These are phyloP conservation scores for Zygogramma bicolorata DNA, from an alignment of 2,888 invertebrate genomes.

Conservation along the genomic window DNA sequence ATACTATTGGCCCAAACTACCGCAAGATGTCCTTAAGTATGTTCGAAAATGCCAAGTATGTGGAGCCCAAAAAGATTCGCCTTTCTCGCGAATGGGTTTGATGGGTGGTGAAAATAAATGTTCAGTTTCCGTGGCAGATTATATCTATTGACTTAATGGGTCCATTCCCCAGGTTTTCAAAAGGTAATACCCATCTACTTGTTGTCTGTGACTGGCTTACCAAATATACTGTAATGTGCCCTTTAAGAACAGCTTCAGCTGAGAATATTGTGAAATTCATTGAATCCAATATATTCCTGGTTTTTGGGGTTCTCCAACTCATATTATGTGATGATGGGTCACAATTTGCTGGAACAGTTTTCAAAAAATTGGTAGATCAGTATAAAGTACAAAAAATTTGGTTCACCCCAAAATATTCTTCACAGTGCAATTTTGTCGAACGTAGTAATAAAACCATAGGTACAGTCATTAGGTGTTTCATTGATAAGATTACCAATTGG, in stretches of 20 bases:
- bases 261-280: constrained; percentile 13
- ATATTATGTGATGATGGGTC: constrained; percentile 40
- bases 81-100: constrained; percentile 30
- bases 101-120: constrained; percentile 41
- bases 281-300: constrained; percentile 30
- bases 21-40: constrained; percentile 38
- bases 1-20: constrained; percentile 44
- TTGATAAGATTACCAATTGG: constrained; percentile 42
- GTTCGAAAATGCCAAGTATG: constrained; percentile 40
- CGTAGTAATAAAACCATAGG: constrained; percentile 52
- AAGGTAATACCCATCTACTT: constrained; percentile 28
- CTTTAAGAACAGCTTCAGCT: constrained; percentile 26
- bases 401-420: constrained; percentile 47
- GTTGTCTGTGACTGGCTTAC: constrained; percentile 31
- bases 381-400: constrained; percentile 21
- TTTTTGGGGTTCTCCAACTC: constrained; percentile 32
- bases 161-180: constrained; percentile 36
- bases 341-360: constrained; percentile 17
- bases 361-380: constrained; percentile 20
- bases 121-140: constrained; percentile 24
- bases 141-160: constrained; percentile 27
- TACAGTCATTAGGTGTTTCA: constrained; percentile 50
- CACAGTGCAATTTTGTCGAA: constrained; percentile 55
- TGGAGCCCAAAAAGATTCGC: constrained; percentile 39
- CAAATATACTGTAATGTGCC: constrained; percentile 23